Percentiles rank a stretch among this genome's conserved stretches.
Conservation (phyloP, 2,888 invertebrate species). For the Camptogramma bilineatum region DNA sequence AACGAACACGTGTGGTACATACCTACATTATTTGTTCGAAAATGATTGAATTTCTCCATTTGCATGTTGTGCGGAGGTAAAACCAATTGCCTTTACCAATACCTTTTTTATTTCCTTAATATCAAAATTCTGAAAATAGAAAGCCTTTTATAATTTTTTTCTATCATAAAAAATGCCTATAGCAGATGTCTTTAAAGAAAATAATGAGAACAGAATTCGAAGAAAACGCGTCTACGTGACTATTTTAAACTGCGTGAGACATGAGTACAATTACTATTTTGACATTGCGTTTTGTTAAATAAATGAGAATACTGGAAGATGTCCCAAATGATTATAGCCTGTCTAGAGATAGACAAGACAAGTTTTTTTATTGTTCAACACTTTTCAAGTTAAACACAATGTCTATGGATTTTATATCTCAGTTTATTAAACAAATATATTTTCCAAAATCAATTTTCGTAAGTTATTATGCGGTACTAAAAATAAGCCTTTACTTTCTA, state of each 20-base stretch:
- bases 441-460: no score
- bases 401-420: neutral
- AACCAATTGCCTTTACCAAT: no score
- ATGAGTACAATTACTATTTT: conserved; percentile 23
- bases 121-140: neutral
- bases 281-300: conserved; percentile 21
- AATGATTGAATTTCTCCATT: no score
- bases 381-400: neutral
- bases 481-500: no score
- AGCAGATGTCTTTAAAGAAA: conserved; percentile 5
- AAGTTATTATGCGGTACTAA: no score
- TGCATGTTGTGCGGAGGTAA: no score
- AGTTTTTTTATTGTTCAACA: neutral
- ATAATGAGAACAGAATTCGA: conserved; percentile 15
- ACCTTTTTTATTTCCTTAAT: no score
- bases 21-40: no score
- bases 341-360: neutral
- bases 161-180: neutral
- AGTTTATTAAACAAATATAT: no score
- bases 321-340: conserved; percentile 19
- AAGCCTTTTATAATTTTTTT: no score
- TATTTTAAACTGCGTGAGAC: conserved; percentile 25
- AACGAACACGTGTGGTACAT: no score
- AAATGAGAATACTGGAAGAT: conserved; percentile 24
- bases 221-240: conserved; percentile 18